Evolutionary conservation across 2,113 vertebrate genomes (phyloP).

Genomic region (Tetrax tetrax): DNA sequence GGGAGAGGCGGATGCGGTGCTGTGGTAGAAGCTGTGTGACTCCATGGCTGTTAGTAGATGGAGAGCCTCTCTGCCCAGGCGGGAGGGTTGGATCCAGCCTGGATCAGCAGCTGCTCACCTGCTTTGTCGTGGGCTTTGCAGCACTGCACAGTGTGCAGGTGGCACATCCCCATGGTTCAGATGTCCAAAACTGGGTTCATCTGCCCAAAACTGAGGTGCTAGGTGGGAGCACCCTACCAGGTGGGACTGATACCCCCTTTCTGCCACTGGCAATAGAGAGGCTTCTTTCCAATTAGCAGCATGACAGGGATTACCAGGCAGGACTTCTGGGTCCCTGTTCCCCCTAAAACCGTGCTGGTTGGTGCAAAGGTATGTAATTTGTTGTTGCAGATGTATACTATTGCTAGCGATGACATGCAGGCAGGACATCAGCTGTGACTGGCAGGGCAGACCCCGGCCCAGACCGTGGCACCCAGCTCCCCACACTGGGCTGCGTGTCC

Average conservation of each 20-base stretch:
- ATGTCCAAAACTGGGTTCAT: too few relatives aligned
- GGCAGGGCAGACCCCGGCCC: background rate
- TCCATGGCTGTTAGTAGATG: background rate
- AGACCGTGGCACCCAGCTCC: rapidly evolving
- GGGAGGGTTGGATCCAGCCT: background rate
- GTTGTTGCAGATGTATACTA: background rate
- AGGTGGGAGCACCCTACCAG: background rate
- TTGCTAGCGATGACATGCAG: background rate
- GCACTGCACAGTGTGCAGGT: rapidly evolving
- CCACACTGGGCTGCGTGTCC: rapidly evolving
- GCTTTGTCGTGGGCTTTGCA: rapidly evolving
- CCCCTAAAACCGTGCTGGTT: rapidly evolving
- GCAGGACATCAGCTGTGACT: background rate
- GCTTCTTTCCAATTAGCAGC: background rate
- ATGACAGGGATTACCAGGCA: background rate
- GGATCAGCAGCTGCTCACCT: background rate
- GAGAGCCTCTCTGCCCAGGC: background rate
- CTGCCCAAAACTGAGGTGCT: background rate
- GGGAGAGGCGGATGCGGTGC: background rate
- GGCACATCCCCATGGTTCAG: background rate
- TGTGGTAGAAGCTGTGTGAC: background rate
- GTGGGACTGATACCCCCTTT: too few relatives aligned
- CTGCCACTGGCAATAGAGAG: background rate
- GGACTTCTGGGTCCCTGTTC: background rate
- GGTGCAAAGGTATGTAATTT: rapidly evolving